Evolutionary conservation across 2,888 invertebrate species (phyloP), one percentile per base, ranked within the genome.

Genomic region (Crematogaster levior): DNA sequence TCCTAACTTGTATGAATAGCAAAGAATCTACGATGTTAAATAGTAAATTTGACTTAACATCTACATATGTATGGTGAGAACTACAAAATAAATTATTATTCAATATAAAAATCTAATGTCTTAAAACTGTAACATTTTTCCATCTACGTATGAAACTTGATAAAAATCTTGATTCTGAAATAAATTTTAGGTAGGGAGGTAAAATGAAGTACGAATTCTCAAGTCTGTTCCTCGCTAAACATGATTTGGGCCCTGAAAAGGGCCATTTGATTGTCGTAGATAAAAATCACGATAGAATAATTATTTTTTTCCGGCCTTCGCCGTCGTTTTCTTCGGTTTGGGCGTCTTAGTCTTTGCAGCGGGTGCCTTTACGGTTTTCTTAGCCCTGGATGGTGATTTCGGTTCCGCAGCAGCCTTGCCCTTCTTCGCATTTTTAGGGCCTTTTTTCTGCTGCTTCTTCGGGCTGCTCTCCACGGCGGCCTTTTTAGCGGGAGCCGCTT

Each of bases 331-430:
- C 88, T 94, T 94, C 9, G 94, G 93, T 82, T 94, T 94, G 9
- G 95, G 94, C 2, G 94, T 92, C 83, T 93, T 95, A 0, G 95
- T 94, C 27, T 91, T 91, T 1, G 86, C 90, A 0, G 91, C 88
- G 1, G 87, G 82, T 37, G 91, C 91, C 72, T 90, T 93, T 7
- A 91, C 91, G 1, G 93, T 90, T 51, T 89, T 89, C n/a, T 83
- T 86, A 10, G 81, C 81, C 10, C 79, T 88, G 0, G 87, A 88
- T 0, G 84, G 72, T 0, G 82, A 30, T n/a, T 79, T 85, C 0
- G 87, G 9, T 12, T 87, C 85, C 0, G 12, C 3, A 1, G 30
- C 18, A 7, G 81, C n/a, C 21, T 75, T 82, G 4, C 40, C 10
- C 46, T 66, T 86, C n/a, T 63, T 34, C 21, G 65, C 24, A 27